Evolutionary conservation across 2,888 invertebrate species (phyloP).

Genomic region (Drosophila nr. perissopoda): DNA sequence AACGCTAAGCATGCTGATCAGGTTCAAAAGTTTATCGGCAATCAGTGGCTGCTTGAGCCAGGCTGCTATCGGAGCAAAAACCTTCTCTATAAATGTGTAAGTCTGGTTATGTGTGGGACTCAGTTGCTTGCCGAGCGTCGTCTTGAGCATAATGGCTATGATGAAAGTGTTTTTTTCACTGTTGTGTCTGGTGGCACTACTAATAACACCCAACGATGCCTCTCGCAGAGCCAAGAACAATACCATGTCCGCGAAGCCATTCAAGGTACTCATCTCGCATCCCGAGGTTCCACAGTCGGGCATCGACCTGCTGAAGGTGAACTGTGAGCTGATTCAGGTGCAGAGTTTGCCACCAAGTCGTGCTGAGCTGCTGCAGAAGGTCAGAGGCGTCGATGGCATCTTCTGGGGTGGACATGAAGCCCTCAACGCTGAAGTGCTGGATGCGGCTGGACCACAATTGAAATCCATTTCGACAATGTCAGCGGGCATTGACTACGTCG

Average conservation of each 20-base stretch:
- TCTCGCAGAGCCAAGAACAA: constrained; percentile 50
- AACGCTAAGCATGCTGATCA: constrained; percentile 57
- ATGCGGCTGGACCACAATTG: constrained; percentile 87
- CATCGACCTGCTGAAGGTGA: constrained; percentile 87
- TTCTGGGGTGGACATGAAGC: constrained; percentile 81
- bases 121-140: constrained; percentile 46
- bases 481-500: constrained; percentile 94
- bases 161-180: constrained; percentile 21
- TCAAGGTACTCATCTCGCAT: constrained; percentile 90
- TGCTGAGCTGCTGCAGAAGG: constrained; percentile 81
- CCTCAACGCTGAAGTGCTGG: constrained; percentile 81
- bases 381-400: constrained; percentile 82
- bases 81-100: constrained; percentile 31
- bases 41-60: constrained; percentile 14
- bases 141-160: constrained; percentile 30
- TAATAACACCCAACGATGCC: constrained; percentile 45
- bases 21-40: constrained; percentile 66
- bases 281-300: constrained; percentile 89
- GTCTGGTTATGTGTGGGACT: constrained; percentile 53
- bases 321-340: constrained; percentile 79
- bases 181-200: constrained; percentile 19
- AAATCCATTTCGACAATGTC: constrained; percentile 93
- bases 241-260: constrained; percentile 68
- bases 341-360: constrained; percentile 76
- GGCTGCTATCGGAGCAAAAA: constrained; percentile 21